A percentile compares a stretch with the other conserved stretches of the same genome.
These are phyloP conservation scores for Dione juno DNA, from an alignment of 2,888 invertebrate genomes.

Conservation along the genomic window DNA sequence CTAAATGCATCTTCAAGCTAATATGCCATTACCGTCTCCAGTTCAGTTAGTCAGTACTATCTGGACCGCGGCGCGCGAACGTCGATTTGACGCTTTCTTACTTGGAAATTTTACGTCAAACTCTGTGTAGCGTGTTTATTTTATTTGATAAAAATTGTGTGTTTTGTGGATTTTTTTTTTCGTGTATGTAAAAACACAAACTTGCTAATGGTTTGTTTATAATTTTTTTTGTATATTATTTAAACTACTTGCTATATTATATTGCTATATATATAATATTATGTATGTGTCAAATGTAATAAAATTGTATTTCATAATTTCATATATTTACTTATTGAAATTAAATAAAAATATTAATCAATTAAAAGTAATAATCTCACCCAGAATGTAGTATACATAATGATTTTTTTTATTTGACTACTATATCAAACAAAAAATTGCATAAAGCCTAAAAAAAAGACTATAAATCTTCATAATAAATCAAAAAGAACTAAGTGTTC, in stretches of 20 bases:
- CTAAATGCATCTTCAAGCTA: neutral
- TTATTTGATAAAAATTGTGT: slow-evolving; percentile 26
- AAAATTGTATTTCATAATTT: neutral
- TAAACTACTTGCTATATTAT: neutral
- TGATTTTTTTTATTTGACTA: no score
- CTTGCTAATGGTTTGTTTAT: slow-evolving; percentile 1
- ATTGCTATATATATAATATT: neutral
- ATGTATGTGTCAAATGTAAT: no score
- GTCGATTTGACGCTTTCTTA: slow-evolving; percentile 67
- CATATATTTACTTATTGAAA: no score
- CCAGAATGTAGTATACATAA: no score
- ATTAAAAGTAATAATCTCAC: no score
- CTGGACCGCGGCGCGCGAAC: slow-evolving; percentile 28
- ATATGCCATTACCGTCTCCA: neutral
- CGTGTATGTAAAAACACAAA: neutral
- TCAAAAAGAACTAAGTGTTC: no score
- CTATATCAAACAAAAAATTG: no score
- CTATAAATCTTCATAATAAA: no score
- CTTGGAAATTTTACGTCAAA: slow-evolving; percentile 66
- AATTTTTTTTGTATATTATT: neutral
- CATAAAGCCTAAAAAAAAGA: no score
- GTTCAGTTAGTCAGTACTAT: slow-evolving; percentile 16
- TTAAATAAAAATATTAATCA: no score
- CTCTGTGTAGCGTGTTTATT: slow-evolving; percentile 52
- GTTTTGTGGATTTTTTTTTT: slow-evolving; percentile 48